Percentiles rank a stretch among this genome's conserved stretches.
phyloP scores from a whole-genome alignment of 2,797 vertebrate genomes.

The Periophthalmus magnuspinnatus region DNA sequence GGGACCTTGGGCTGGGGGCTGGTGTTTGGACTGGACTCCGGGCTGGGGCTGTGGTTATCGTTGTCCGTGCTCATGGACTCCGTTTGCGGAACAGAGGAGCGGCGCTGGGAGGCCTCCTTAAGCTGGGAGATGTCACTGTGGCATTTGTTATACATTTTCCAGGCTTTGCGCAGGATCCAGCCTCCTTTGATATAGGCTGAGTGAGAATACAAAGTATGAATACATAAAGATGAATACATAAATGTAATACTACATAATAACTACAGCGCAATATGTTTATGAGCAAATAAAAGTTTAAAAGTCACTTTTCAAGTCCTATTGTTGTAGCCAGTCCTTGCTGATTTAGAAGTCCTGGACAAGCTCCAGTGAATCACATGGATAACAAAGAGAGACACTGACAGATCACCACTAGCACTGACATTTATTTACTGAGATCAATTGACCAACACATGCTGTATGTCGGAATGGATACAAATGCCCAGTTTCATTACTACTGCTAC shows the following conservation, averaged over 20 bases:
- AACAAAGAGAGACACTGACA: not conserved
- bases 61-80: slow-evolving; percentile 84
- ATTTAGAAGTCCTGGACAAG: not conserved
- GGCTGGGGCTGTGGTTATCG: slow-evolving; percentile 91
- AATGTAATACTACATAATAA: no score
- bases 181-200: slow-evolving; percentile 98
- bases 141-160: slow-evolving; percentile 99
- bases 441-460: not conserved
- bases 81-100: slow-evolving; percentile 70
- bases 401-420: not conserved
- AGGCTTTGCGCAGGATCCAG: slow-evolving; percentile 98
- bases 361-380: not conserved
- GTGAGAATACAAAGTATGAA: slow-evolving; percentile 5
- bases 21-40: not conserved
- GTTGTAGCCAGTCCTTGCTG: not conserved
- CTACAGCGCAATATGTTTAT: no score
- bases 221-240: not conserved
- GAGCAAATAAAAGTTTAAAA: not conserved
- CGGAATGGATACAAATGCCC: not conserved
- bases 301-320: not conserved
- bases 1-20: slow-evolving; percentile 14
- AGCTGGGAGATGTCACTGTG: slow-evolving; percentile 95
- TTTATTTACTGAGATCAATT: not conserved
- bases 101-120: slow-evolving; percentile 87
- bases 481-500: not conserved